These are phyloP conservation scores for Amblyteles armatorius DNA, from an alignment of 2,888 invertebrate genomes.

Conservation along the genomic window DNA sequence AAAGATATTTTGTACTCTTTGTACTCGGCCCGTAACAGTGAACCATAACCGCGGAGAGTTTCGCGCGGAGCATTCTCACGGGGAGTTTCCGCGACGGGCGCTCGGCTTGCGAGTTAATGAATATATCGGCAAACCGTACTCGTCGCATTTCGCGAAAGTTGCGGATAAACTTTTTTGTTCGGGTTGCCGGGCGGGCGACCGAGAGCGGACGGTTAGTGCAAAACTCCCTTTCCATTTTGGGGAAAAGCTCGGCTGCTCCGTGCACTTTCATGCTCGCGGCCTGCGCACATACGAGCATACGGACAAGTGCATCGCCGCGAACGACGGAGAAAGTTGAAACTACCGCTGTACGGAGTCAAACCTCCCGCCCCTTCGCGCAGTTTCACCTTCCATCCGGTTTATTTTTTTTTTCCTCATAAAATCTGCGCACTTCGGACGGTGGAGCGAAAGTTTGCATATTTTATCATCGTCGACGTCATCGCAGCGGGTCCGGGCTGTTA, in stretches of 20 bases:
- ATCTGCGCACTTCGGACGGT: constrained; percentile 30
- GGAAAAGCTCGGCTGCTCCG: constrained; percentile 37
- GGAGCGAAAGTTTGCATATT: constrained; percentile 59
- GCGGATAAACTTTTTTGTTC: constrained; percentile 47
- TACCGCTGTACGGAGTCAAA: not conserved
- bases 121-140: constrained; percentile 58
- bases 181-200: constrained; percentile 7
- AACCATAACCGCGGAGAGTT: not conserved
- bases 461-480: constrained; percentile 61
- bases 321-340: constrained; percentile 32
- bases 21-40: not conserved
- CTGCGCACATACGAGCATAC: not conserved
- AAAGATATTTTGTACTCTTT: not conserved
- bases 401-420: constrained; percentile 6
- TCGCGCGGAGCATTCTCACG: constrained; percentile 17
- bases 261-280: not conserved
- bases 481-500: constrained; percentile 19
- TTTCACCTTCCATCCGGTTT: constrained; percentile 1
- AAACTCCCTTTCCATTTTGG: constrained; percentile 33
- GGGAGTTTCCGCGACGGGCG: constrained; percentile 34
- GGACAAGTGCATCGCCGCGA: constrained; percentile 13
- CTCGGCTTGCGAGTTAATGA: constrained; percentile 46
- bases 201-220: constrained; percentile 25
- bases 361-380: not conserved
- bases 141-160: constrained; percentile 58